Evolutionary conservation across 1,140 invertebrate genomes (phyloP), one percentile per base, ranked within the genome.

Genomic region (Conus betulinus): DNA sequence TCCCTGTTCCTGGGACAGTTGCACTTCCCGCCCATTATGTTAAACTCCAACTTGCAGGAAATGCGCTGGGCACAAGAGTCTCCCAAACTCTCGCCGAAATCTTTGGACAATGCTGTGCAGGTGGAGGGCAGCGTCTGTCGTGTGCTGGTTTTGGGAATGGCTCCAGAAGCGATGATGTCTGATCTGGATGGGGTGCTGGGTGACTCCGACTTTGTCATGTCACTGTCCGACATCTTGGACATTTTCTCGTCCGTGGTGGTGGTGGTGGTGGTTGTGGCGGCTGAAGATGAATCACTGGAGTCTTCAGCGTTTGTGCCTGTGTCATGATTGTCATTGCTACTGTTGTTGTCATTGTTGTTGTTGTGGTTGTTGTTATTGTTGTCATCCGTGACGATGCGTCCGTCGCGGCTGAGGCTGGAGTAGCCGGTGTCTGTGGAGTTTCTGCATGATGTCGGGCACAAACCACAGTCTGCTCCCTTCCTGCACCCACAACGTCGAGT

Each of bases 391-490:
- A 86, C 88, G 52, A 81, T 51, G 8, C 60, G 90, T 6, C 90
- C 86, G 82, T 93, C 91, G 25, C 91, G 76, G 8, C 87, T 91
- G 71, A 93, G 82, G 85, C 92, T 93, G 15, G 92, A 91, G 87
- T 93, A 93, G 1, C 92, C 92, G 20, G 92, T 91, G 86, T 93
- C 92, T 6, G 91, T 91, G 7, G 91, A 91, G 76, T 93, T 93
- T 91, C 81, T 91, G 90, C 89, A 93, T 90, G 76, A 89, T 84
- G 83, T 88, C 88, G 1, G 83, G 78, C 6, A 88, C 84, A 23
- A 74, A 25, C 85, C 86, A 89, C 25, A 88, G 60, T 53, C 88
- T 91, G 53, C 71, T 60, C 15, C 60, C 84, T 13, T 67, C 82
- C 20, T 53, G 17, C 57, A 81, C 89, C 13, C 71, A 79, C 8